A percentile compares a stretch with the other conserved stretches of the same genome.
phyloP scores from a whole-genome alignment of 1,140 invertebrate species.

The Trissolcus basalis region DNA sequence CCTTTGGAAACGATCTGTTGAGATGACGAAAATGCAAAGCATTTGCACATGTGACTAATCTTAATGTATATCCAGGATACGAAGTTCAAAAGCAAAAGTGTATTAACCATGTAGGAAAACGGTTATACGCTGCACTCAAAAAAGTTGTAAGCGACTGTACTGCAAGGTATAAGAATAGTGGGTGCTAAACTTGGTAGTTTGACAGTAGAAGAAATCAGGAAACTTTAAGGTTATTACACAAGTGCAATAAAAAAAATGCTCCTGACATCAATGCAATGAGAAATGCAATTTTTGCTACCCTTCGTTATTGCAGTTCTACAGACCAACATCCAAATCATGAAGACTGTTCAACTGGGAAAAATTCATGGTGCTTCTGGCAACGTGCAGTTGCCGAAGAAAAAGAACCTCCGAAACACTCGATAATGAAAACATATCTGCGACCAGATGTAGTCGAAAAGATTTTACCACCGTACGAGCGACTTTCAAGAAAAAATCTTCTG shows the following conservation, averaged over 20 bases:
- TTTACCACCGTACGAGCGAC: slow-evolving; percentile 6
- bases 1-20: slow-evolving; percentile 1
- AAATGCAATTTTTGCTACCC: slow-evolving; percentile 6
- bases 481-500: background rate
- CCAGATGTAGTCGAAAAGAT: slow-evolving; percentile 4
- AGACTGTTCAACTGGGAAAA: slow-evolving; percentile 6
- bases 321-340: slow-evolving; percentile 15
- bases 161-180: background rate
- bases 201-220: slow-evolving; percentile 1
- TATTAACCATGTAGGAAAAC: slow-evolving; percentile 1
- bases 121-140: slow-evolving; percentile 4
- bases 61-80: background rate
- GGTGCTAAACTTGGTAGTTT: slow-evolving; percentile 6
- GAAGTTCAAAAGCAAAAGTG: background rate
- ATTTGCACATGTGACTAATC: background rate
- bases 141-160: background rate
- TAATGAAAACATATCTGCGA: background rate
- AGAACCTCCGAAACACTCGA: background rate
- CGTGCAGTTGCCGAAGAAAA: background rate
- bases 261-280: slow-evolving; percentile 9
- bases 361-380: slow-evolving; percentile 32
- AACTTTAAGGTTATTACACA: slow-evolving; percentile 2
- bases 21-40: slow-evolving; percentile 4
- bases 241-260: slow-evolving; percentile 19
- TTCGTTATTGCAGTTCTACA: slow-evolving; percentile 21